Evolutionary conservation across 1,140 invertebrate genomes (phyloP), one percentile per base, ranked within the genome.

Genomic region (Drosophila kanapiae): DNA sequence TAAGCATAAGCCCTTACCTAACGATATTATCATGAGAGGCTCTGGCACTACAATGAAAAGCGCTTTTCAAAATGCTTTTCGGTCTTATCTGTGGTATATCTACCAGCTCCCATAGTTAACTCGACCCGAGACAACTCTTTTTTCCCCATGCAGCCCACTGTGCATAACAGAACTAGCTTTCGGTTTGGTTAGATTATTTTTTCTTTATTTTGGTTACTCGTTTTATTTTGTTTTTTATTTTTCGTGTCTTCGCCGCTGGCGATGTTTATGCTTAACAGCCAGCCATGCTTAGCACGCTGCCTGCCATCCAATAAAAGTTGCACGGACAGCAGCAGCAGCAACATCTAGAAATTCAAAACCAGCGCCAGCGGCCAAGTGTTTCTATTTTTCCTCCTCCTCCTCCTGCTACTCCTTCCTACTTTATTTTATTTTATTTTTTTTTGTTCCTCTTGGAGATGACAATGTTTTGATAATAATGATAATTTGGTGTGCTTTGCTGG

Each of bases 121-220:
- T 62, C 18, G 42, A 54, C 72, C 57, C 59, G 60, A 14, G 16
- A 9, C 14, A 42, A 54, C 29, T 18, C 38, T 53, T 49, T 68
- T 45, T 56, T 59, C 16, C 49, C 56, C 57, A 60, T 69, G 53
- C 58, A 62, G 56, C 65, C 79, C 82, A 85, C 78, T 86, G 79
- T 87, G 83, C 82, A 86, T 82, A 85, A 82, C 78, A 87, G 79
- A 82, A 86, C 82, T 82, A 58, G 82, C 61, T 86, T 70, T 84
- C 43, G 29, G 56, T 62, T 78, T 43, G 49, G 51, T 42, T 67
- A 51, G 49, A 38, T 23, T 58, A 54, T 49, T 29, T 23, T 38
- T 45, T 60, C 56, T 78, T 63, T 35, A 16, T 77, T 57, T 76
- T 42, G 33, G 37, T 48, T 23, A 33, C n/a, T 23, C 33, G 23